Conservation (phyloP, 2,797 vertebrate species). For the Monodelphis domestica region DNA sequence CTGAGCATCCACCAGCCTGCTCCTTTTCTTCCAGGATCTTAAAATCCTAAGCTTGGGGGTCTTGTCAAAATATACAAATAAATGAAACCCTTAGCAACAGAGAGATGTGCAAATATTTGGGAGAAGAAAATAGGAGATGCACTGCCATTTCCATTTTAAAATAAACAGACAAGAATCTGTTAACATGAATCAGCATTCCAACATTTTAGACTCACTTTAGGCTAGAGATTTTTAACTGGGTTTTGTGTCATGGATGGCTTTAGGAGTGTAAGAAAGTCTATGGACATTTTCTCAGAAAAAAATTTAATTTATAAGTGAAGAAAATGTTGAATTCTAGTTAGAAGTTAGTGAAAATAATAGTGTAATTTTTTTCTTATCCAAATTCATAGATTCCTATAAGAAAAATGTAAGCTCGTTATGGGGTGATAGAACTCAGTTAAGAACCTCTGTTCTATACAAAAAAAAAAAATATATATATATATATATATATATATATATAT, state of each 20-base stretch:
- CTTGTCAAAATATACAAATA: constrained; percentile 18
- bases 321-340: background rate
- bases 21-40: constrained; percentile 30
- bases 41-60: constrained; percentile 35
- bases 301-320: background rate
- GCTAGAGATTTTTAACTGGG: background rate
- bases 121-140: constrained; percentile 57
- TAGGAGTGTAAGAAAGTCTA: background rate
- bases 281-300: background rate
- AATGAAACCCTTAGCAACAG: constrained; percentile 17
- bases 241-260: background rate
- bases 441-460: background rate
- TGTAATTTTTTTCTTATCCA: background rate
- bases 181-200: background rate
- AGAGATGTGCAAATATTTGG: constrained; percentile 62
- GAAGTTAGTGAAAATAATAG: background rate
- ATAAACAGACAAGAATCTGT: constrained; percentile 32
- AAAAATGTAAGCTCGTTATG: background rate
- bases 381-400: background rate
- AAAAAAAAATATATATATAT: too few relatives aligned
- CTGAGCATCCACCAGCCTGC: constrained; percentile 29
- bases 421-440: background rate
- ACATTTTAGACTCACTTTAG: background rate
- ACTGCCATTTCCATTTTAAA: constrained; percentile 50
- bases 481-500: too few relatives aligned